Base-by-base conservation (phyloP, 2,888 invertebrate genomes). In the Vesta saturnalis region DNA sequence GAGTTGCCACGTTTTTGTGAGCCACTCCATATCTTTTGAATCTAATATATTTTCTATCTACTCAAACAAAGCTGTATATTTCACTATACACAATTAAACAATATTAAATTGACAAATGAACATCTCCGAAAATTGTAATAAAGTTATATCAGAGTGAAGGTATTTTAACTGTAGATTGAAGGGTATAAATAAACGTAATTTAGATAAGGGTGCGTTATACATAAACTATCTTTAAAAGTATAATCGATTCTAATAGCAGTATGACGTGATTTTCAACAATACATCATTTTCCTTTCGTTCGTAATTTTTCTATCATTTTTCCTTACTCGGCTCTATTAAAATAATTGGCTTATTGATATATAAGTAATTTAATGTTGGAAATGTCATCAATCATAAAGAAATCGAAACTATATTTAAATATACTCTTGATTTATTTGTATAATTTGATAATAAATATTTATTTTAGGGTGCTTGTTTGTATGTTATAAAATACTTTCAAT, bases 221-320 rank as follows among this genome's bases (percentile, higher is more conserved):
- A 18, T 49, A 49, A 49, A 15, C 47, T 49, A 49, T 49, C 18
- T 49, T 8, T 8, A 49, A 66, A 66, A 62, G 57, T 52, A n/a
- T 52, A 73, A 73, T 73, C 72, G 69, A 73, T 72, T 73, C 70
- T 73, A 70, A 73, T 73, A 70, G 72, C 59, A 19, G 59, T 65
- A 68, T 73, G 22, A 61, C 73, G 73, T 73, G 73, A 63, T 57
- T 67, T 58, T 69, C 30, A 52, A 59, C 59, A 60, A 72, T 73
- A 62, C 64, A 67, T 73, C 70, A 73, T 64, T 60, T 49, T 67
- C 63, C 66, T 69, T 67, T 70, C 70, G 65, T 66, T 70, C 47
- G 63, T 65, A 68, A 72, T 70, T 67, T 69, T 73, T 69, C 57
- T 56, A 57, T 57, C 61, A 57, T 71, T 61, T 64, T 71, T 67